Percentiles rank a stretch among this genome's conserved stretches.
phyloP scores from a whole-genome alignment of 1,140 invertebrate species.

The Pemphigus obesinymphae region DNA sequence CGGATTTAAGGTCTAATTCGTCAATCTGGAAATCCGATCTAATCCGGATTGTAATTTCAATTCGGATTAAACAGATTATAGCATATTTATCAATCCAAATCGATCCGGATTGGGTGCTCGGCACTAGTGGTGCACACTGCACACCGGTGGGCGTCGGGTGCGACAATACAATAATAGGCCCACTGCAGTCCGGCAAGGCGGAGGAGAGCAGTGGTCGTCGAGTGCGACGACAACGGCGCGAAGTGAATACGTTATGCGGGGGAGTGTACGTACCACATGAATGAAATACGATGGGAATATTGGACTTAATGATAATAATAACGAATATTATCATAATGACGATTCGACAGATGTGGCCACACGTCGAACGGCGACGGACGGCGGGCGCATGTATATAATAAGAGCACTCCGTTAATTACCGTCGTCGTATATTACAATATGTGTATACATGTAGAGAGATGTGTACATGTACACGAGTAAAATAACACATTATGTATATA shows the following conservation, averaged over 20 bases:
- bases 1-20: no score
- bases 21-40: no score
- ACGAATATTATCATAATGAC: background rate
- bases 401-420: slow-evolving; percentile 12
- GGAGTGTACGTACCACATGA: background rate
- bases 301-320: background rate
- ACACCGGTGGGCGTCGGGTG: no score
- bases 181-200: no score
- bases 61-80: no score
- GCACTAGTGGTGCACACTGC: no score
- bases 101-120: no score
- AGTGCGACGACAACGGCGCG: background rate
- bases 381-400: background rate
- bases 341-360: background rate
- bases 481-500: background rate
- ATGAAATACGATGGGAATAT: background rate
- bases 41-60: no score
- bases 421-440: background rate
- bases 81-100: no score
- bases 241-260: background rate
- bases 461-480: background rate
- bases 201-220: no score
- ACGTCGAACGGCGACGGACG: background rate
- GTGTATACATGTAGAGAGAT: background rate
- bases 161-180: no score